Conservation (phyloP, 2,888 invertebrate genomes). For the Nezara viridula region DNA sequence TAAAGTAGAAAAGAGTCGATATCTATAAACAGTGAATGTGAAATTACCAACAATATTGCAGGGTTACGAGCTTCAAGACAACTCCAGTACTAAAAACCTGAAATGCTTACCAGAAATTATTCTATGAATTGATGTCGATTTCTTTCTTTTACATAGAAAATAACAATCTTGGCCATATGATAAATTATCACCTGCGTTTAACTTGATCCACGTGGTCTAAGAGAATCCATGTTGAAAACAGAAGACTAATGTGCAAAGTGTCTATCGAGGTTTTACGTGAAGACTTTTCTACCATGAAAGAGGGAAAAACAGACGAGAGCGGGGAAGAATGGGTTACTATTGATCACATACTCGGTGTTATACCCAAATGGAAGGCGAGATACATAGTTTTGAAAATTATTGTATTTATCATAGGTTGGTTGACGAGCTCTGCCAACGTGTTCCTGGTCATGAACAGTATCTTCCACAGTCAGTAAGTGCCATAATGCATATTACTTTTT, state of each 20-base stretch:
- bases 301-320: background rate
- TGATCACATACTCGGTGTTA: background rate
- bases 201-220: background rate
- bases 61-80: too few relatives aligned
- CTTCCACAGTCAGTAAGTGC: background rate
- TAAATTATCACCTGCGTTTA: background rate
- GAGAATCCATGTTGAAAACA: background rate
- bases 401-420: background rate
- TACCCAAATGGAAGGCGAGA: background rate
- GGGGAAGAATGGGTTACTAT: background rate
- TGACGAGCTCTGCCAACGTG: constrained; percentile 3
- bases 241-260: background rate
- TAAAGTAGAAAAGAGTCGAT: too few relatives aligned
- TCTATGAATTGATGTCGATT: background rate
- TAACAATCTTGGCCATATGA: background rate
- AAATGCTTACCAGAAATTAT: background rate
- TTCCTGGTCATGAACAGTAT: constrained; percentile 28
- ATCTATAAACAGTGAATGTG: too few relatives aligned
- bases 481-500: background rate
- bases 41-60: too few relatives aligned
- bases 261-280: background rate
- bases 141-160: background rate
- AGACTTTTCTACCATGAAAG: background rate
- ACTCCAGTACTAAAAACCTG: background rate
- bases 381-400: background rate